Conservation (phyloP, 2,797 vertebrate species). For the Microtus californicus region DNA sequence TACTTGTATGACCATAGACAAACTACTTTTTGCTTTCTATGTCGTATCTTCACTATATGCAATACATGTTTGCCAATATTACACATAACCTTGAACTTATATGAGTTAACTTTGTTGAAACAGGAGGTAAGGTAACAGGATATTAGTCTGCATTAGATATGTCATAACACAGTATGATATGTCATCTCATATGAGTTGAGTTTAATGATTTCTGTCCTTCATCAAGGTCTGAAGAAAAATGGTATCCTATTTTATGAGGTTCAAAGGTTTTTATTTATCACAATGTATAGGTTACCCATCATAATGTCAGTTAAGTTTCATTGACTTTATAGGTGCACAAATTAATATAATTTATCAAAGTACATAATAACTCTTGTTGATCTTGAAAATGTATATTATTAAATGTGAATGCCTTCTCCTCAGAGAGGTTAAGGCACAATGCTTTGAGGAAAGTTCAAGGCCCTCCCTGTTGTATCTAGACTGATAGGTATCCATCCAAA, state of each 20-base stretch:
- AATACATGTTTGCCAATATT: not conserved
- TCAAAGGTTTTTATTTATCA: not conserved
- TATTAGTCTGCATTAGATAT: not conserved
- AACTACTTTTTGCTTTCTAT: not conserved
- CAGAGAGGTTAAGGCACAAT: no score
- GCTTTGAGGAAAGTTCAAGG: no score
- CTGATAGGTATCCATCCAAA: no score
- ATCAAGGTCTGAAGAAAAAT: not conserved
- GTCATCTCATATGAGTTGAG: not conserved
- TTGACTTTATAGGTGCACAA: not conserved
- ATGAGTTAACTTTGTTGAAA: slow-evolving; percentile 18
- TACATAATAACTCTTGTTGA: slow-evolving; percentile 14
- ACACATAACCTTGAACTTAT: not conserved
- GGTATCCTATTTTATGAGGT: not conserved
- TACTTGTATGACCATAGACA: not conserved
- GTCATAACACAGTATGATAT: not conserved
- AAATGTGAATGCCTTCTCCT: not conserved
- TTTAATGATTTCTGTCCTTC: not conserved
- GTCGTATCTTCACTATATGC: not conserved
- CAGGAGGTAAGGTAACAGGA: not conserved
- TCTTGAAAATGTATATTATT: slow-evolving; percentile 42
- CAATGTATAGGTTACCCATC: not conserved
- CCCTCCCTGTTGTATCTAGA: no score
- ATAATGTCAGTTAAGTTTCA: slow-evolving; percentile 19
- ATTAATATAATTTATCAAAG: slow-evolving; percentile 35